Evolutionary conservation across 2,797 vertebrate genomes (phyloP), one percentile per base, ranked within the genome.

Genomic region (Phalloptychus januarius): DNA sequence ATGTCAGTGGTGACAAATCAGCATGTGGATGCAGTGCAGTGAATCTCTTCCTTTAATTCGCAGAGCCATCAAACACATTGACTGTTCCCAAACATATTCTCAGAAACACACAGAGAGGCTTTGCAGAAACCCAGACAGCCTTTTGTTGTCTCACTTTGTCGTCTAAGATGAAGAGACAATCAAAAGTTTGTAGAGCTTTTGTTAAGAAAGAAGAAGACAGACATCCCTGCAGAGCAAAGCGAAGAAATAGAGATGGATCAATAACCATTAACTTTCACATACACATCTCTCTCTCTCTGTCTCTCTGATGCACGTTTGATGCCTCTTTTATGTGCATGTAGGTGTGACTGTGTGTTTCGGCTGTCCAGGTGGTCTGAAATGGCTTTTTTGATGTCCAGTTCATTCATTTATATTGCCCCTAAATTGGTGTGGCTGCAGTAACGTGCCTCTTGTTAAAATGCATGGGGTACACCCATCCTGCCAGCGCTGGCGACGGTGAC

Each of bases 261-360:
- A 88, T 87, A 90, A 16, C 82, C 69, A 83, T 80, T 86, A 76
- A 33, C n/a, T 80, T 80, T 56, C 61, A 78, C 71, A 65, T 31
- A 13, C 38, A 28, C 33, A 36, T 10, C 38, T 31, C 40, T 38
- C 18, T 77, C 58, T 63, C 61, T 71, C 16, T 54, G 8, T 54
- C 7, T 73, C 20, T 54, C 52, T 54, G 12, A 42, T 65, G 75
- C 74, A 65, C 33, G 40, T 78, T 84, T 80, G 75, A 77, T 73
- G 75, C 36, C 52, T 69, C 45, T 80, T 78, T 82, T 63, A 56
- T 52, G 16, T 63, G 31, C 3, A 20, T 8, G 61, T 36, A 36
- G 33, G 61, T 63, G 48, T 52, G 36, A 40, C 40, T 45, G 44
- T 75, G 11, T 28, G 61, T 36, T 63, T 63, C 18, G 18, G 16